phyloP scores from a whole-genome alignment of 2,888 invertebrate genomes.

The Pachliopta kotzebuea region DNA sequence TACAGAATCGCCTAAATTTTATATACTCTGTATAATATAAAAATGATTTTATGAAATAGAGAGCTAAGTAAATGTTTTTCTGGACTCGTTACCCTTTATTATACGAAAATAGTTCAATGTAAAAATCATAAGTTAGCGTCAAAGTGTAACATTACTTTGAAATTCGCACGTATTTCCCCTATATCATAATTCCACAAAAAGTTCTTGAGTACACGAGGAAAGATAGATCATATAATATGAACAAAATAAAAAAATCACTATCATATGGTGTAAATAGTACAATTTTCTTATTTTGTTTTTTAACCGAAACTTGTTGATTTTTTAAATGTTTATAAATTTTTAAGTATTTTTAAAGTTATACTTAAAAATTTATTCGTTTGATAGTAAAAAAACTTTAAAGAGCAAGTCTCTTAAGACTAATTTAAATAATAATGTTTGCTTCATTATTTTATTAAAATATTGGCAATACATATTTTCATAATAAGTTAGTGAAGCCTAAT shows the following conservation, averaged over 20 bases:
- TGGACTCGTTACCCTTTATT: too few species aligned
- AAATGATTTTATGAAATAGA: too few species aligned
- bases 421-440: background rate
- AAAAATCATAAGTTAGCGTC: too few species aligned
- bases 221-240: slow-evolving; percentile 1
- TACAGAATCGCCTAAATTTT: too few species aligned
- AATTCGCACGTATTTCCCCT: background rate
- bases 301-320: too few species aligned
- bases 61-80: too few species aligned
- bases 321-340: background rate
- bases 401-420: background rate
- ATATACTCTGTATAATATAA: too few species aligned
- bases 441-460: background rate
- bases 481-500: background rate
- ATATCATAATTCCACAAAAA: slow-evolving; percentile 1
- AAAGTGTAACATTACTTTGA: background rate
- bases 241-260: too few species aligned
- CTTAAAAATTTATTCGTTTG: background rate
- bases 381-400: background rate
- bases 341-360: background rate
- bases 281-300: too few species aligned
- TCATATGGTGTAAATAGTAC: too few species aligned
- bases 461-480: background rate
- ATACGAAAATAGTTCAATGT: too few species aligned
- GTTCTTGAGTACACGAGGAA: slow-evolving; percentile 12